These are phyloP conservation scores for Hirtodrosophila cameraria DNA, from an alignment of 2,888 invertebrate genomes.

Conservation along the genomic window DNA sequence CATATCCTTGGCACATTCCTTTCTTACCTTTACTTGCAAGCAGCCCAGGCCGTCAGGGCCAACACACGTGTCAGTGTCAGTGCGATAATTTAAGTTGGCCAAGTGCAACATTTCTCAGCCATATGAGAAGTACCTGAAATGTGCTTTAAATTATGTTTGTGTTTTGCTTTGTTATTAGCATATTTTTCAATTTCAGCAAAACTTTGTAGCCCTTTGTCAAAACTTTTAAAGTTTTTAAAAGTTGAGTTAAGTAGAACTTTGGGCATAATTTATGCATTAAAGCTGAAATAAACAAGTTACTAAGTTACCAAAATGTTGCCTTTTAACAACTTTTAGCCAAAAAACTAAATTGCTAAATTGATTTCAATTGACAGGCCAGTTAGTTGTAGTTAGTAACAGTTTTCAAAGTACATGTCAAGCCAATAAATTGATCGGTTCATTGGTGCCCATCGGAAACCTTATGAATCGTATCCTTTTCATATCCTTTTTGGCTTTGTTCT, in stretches of 20 bases:
- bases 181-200: too few species aligned
- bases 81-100: slow-evolving; percentile 1
- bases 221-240: too few species aligned
- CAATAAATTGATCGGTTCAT: slow-evolving; percentile 11
- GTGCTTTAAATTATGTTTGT: neutral
- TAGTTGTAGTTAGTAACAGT: neutral
- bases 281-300: too few species aligned
- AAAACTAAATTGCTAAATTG: slow-evolving; percentile 12
- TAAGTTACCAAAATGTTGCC: too few species aligned
- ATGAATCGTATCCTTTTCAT: neutral
- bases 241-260: too few species aligned
- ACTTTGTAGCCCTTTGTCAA: too few species aligned
- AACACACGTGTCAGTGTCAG: neutral
- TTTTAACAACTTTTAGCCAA: neutral
- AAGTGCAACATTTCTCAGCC: slow-evolving; percentile 2
- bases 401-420: neutral
- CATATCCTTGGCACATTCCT: slow-evolving; percentile 45
- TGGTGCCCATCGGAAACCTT: too few species aligned
- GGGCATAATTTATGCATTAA: too few species aligned
- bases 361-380: slow-evolving; percentile 8
- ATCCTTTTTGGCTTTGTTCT: slow-evolving; percentile 5
- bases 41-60: neutral
- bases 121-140: too few species aligned
- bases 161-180: too few species aligned
- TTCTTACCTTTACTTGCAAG: slow-evolving; percentile 20